phyloP scores from a whole-genome alignment of 2,888 invertebrate genomes.

The Anodontia alba region DNA sequence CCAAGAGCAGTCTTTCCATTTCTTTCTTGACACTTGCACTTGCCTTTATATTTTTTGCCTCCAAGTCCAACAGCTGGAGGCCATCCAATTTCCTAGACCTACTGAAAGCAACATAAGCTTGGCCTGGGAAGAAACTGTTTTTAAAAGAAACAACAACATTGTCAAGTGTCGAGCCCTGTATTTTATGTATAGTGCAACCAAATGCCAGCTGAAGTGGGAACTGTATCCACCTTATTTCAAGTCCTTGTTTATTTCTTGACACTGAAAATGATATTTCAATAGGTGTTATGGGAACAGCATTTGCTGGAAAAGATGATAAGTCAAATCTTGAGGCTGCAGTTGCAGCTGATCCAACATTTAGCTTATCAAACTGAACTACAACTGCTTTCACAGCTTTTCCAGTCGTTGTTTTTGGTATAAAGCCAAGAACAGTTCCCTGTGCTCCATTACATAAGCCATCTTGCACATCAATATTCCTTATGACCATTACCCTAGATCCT shows the following conservation, averaged over 20 bases:
- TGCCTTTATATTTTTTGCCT: no score
- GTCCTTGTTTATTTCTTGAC: constrained; percentile 28
- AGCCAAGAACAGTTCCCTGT: no score
- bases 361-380: constrained; percentile 41
- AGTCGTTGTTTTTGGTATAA: no score
- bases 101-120: constrained; percentile 60
- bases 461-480: no score
- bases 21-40: constrained; percentile 18
- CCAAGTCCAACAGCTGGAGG: constrained; percentile 27
- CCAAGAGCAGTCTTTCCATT: background rate
- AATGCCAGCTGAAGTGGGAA: constrained; percentile 25
- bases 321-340: constrained; percentile 1
- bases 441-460: no score
- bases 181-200: constrained; percentile 57
- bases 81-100: constrained; percentile 46
- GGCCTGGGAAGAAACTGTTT: constrained; percentile 35
- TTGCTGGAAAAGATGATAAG: constrained; percentile 7
- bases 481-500: no score
- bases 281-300: constrained; percentile 19
- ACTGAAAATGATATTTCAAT: constrained; percentile 3
- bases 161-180: constrained; percentile 52
- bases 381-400: no score
- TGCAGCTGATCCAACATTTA: constrained; percentile 29
- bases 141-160: constrained; percentile 52
- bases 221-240: constrained; percentile 23